Evolutionary conservation across 2,797 vertebrate species (phyloP).

Genomic region (Mus caroli): DNA sequence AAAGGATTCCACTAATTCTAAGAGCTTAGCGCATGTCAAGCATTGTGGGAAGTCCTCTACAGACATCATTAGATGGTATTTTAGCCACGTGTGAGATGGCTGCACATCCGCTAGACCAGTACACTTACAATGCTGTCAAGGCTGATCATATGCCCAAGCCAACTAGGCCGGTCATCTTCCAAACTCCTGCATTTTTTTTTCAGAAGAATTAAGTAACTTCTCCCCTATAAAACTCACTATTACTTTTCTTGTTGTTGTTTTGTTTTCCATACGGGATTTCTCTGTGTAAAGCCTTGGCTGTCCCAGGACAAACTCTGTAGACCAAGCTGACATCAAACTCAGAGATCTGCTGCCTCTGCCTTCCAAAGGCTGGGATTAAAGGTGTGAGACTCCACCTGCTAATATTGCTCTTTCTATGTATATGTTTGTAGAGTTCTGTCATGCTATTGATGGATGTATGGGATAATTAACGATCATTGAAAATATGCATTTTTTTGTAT

Average conservation of each 20-base stretch:
- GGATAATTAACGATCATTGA: slow-evolving; percentile 42
- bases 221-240: background rate
- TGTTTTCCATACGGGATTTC: background rate
- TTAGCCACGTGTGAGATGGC: background rate
- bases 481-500: slow-evolving; percentile 37
- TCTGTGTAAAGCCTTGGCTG: background rate
- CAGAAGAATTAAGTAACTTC: background rate
- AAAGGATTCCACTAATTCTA: slow-evolving; percentile 39
- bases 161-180: background rate
- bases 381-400: background rate
- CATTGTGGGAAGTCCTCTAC: background rate
- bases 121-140: background rate
- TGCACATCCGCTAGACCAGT: background rate
- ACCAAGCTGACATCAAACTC: background rate
- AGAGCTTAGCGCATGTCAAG: background rate
- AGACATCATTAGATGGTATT: slow-evolving; percentile 25
- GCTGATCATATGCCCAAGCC: slow-evolving; percentile 5
- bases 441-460: background rate
- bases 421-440: background rate
- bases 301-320: background rate
- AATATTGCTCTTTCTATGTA: background rate
- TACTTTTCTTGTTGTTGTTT: background rate
- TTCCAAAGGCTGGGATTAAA: background rate
- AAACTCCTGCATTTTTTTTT: background rate
- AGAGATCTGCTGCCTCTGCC: background rate